Base-by-base conservation (phyloP, 2,888 invertebrate genomes). In the Mythimna albipuncta region DNA sequence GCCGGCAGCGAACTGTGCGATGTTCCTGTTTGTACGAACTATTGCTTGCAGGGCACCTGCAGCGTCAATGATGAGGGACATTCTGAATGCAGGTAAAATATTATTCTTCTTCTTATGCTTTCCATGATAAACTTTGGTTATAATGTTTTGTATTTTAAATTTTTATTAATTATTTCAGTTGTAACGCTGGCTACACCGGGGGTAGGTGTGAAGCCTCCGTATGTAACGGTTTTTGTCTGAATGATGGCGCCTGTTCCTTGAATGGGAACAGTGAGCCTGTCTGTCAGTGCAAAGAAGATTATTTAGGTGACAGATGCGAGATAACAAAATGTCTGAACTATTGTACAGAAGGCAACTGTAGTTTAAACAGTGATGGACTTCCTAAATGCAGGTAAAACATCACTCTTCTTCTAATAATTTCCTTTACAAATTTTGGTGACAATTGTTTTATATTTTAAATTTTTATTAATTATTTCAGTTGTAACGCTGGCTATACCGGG, bases 31-130 rank as follows among this genome's bases (percentile, higher is more conserved):
- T 98, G 98, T 87, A 96, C 97, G 85, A 98, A 98, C 89, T 98
- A 96, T 89, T 98, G 98, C 89, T 90, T 98, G 2, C 95, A 97
- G 78, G 98, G 98, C 16, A 95, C 96, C 55, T 98, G 98, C 84
- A 91, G 91, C 41, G 69, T 93, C 7, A 88, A 89, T 11, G 62
- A 77, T 10, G 88, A 90, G n/a, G 95, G 94, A n/a, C 72, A 91
- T 72, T 93, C 96, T 1, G 86, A 82, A 52, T 96, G 96, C 94
- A 93, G 92, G 96, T 94, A 89, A 85, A 10, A 26, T 13, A 6
- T 50, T 50, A 50, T 16, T 7, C 57, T 57, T 57, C 19, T 16
- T 32, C 19, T 57, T 1, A 57, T 32, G 32, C 32, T 6, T 57
- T 57, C 4, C 9, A 32, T 57, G 57, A 32, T 19, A 19, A 6